These are phyloP conservation scores for Hephaestus fuliginosus DNA, from an alignment of 2,797 vertebrate genomes.

Conservation along the genomic window DNA sequence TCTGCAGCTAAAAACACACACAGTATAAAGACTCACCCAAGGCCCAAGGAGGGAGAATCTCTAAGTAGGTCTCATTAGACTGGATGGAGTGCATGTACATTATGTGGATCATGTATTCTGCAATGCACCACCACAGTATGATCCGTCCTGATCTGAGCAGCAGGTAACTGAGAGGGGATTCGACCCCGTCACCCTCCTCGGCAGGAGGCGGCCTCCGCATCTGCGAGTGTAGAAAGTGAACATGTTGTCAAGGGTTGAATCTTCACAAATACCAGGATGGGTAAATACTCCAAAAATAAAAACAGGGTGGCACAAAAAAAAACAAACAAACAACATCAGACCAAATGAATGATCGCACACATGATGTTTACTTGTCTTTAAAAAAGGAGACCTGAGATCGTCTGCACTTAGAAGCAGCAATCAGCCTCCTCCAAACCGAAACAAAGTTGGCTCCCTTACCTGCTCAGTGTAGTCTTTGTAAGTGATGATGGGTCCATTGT, in stretches of 20 bases:
- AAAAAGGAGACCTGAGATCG: background rate
- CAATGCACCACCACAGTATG: constrained; percentile 92
- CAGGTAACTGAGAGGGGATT: constrained; percentile 67
- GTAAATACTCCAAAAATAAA: background rate
- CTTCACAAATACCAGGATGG: background rate
- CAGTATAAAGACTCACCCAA: constrained; percentile 88
- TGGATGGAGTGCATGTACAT: constrained; percentile 96
- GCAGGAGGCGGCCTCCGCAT: constrained; percentile 82
- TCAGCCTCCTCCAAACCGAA: constrained; percentile 19
- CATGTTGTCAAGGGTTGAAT: constrained; percentile 10
- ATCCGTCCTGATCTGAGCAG: constrained; percentile 85
- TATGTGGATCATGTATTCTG: constrained; percentile 93
- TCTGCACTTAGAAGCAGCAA: constrained; percentile 15
- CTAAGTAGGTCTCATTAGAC: constrained; percentile 89
- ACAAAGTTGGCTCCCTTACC: constrained; percentile 79
- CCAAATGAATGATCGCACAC: background rate
- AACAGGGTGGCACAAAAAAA: background rate
- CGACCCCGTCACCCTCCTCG: constrained; percentile 64
- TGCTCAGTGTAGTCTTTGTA: constrained; percentile 90
- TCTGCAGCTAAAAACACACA: constrained; percentile 2
- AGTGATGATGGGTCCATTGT: constrained; percentile 94
- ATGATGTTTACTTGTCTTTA: constrained; percentile 1
- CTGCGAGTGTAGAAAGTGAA: constrained; percentile 74
- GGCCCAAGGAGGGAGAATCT: constrained; percentile 91
- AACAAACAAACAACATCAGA: background rate